Evolutionary conservation across 1,140 invertebrate genomes (phyloP), one percentile per base, ranked within the genome.

Genomic region (Venustaconcha ellipsiformis): DNA sequence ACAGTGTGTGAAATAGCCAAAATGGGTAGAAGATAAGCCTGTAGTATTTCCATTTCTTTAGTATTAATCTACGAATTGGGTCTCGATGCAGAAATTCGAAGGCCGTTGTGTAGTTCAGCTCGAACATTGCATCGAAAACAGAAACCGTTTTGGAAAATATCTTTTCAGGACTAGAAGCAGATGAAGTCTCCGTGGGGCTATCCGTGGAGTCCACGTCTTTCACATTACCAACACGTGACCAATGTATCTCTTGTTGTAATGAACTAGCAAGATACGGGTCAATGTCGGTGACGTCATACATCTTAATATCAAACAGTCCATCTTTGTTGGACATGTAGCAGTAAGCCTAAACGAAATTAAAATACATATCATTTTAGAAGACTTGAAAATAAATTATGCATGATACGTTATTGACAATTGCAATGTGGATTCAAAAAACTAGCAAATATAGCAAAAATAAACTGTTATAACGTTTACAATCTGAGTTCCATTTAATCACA

Each of bases 211-310:
- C n/a, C 11, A 26, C 58, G 20, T 30, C n/a, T 37, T 48, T 69
- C 2, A n/a, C 57, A 57, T 62, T 55, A 56, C 62, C 48, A n/a
- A 12, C 57, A 5, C 68, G 55, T 6, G 17, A 55, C 15, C 72
- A 70, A 37, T 70, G 56, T 5, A 4, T 2, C 37, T 48, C 11
- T 55, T 26, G 64, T 57, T 70, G 65, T 13, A 57, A 66, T 8
- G 74, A 57, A 23, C 74, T 68, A 18, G 72, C 63, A 11, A 23
- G 57, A 58, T 67, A 56, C 30, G 63, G 67, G 70, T 82, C 80
- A 14, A 83, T 78, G 68, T 83, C 82, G 5, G 82, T 80, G 48
- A 83, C 70, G 37, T 83, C 82, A 71, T 83, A 83, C 56, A 76
- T 62, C 57, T 83, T 79, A 15, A 83, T 79, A 56, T 83, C 82